Conservation (phyloP, 2,797 vertebrate species). For the Holocentrus rufus region DNA sequence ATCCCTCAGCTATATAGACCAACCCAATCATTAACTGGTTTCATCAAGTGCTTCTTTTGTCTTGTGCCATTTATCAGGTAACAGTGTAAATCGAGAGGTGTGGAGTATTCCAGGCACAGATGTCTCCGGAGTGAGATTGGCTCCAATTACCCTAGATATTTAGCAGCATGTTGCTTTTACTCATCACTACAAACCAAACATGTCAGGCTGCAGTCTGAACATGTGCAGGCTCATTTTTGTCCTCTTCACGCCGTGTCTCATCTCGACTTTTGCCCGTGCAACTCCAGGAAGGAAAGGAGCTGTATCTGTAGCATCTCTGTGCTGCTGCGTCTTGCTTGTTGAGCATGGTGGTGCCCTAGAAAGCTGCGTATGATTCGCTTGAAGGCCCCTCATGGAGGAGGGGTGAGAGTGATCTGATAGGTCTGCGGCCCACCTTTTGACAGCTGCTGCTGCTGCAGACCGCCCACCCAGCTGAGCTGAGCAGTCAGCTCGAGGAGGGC, state of each 20-base stretch:
- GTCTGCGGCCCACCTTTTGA: constrained; percentile 74
- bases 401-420: constrained; percentile 72
- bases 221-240: constrained; percentile 24
- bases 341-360: constrained; percentile 69
- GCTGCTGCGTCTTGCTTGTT: constrained; percentile 44
- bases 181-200: constrained; percentile 37
- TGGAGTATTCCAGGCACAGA: constrained; percentile 29
- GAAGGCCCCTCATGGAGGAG: constrained; percentile 76
- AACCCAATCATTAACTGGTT: no score
- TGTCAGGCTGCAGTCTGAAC: constrained; percentile 49
- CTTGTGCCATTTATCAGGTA: neutral
- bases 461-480: constrained; percentile 70
- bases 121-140: constrained; percentile 34
- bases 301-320: constrained; percentile 10
- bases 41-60: neutral
- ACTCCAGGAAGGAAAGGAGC: constrained; percentile 8
- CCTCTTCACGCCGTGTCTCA: neutral
- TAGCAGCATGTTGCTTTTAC: constrained; percentile 31
- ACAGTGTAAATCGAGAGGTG: neutral
- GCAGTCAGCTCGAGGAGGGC: constrained; percentile 45
- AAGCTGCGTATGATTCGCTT: constrained; percentile 68
- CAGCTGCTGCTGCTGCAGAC: constrained; percentile 68
- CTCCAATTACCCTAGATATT: constrained; percentile 61
- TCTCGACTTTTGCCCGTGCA: constrained; percentile 1
- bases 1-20: no score